These are phyloP conservation scores for Larimichthys crocea DNA, from an alignment of 2,113 vertebrate genomes.

Conservation along the genomic window DNA sequence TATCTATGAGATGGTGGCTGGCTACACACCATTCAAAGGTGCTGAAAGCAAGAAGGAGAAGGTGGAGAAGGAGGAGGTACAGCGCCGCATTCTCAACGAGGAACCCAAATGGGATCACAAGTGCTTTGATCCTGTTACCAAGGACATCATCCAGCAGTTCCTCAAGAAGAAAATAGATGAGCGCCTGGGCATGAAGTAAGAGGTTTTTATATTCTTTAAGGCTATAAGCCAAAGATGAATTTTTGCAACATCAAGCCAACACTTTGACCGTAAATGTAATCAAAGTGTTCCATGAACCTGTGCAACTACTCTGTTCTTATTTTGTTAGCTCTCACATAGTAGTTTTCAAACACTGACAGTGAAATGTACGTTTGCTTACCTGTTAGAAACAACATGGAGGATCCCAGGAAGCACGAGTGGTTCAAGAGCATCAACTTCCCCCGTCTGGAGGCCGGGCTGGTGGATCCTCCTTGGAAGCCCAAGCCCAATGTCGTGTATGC, in stretches of 20 bases:
- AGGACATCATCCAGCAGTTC: conserved; percentile 90
- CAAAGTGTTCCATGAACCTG: background rate
- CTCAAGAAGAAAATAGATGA: conserved; percentile 91
- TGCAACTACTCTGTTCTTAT: background rate
- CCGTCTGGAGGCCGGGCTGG: conserved; percentile 90
- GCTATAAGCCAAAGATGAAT: background rate
- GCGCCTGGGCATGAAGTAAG: conserved; percentile 93
- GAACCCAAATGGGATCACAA: conserved; percentile 89
- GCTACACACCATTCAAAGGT: conserved; percentile 93
- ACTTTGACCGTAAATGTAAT: background rate
- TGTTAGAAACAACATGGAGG: conserved; percentile 86
- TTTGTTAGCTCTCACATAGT: background rate
- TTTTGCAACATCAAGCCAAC: no score
- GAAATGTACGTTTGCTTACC: conserved; percentile 36
- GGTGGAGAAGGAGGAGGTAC: conserved; percentile 91
- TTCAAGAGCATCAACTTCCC: conserved; percentile 93
- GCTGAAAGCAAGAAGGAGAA: conserved; percentile 89
- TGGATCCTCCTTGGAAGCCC: conserved; percentile 90
- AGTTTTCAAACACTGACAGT: conserved; percentile 2
- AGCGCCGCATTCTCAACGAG: conserved; percentile 90
- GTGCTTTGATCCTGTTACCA: conserved; percentile 87
- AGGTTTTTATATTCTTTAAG: background rate
- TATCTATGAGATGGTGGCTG: conserved; percentile 96
- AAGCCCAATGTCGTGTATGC: conserved; percentile 94
- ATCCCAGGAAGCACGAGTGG: conserved; percentile 92